Evolutionary conservation across 2,888 invertebrate genomes (phyloP), one percentile per base, ranked within the genome.

Genomic region (Phyllotreta striolata): DNA sequence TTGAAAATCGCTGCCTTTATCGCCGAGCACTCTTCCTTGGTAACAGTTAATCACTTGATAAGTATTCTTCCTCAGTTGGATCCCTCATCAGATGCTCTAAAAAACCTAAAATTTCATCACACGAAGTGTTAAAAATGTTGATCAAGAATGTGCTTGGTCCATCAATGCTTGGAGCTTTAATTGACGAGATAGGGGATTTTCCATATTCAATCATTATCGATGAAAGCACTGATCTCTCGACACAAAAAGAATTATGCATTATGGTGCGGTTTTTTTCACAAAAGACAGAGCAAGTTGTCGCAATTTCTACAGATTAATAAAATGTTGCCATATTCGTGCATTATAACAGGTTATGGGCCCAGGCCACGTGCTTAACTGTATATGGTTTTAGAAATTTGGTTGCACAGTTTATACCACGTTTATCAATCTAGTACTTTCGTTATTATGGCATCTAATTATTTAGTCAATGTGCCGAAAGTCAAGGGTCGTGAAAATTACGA

Each of bases 71-170:
- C 59, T 1, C 49, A 66, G 8, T 10, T 67, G 37, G 67, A 67
- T 43, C 63, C 62, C 3, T 55, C 46, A 12, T 67, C 67, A 38
- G 60, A 60, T 37, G 9, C 34, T 24, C 13, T 67, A 7, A 12
- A 35, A 4, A 52, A 61, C 10, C 13, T 67, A 12, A 66, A 66
- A 57, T 57, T 72, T 34, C 70, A 70, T 46, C 39, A 67, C 12
- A 68, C 71, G 12, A 71, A 71, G 49, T 72, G 69, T 57, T n/a
- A n/a, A 51, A 66, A 13, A 59, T 55, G 55, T 41, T 72, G 7
- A 70, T 71, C 34, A 67, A 66, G 52, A 70, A 72, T 64, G 64
- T 70, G 1, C 57, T 68, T 40, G 57, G 43, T n/a, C 66, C 71
- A 14, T 56, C 46, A 12, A 54, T 72, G 55, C 55, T 67, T 6